Percentiles rank a stretch among this genome's conserved stretches.
These are phyloP conservation scores for Uromys caudimaculatus DNA, from an alignment of 2,797 vertebrate species.

Conservation along the genomic window DNA sequence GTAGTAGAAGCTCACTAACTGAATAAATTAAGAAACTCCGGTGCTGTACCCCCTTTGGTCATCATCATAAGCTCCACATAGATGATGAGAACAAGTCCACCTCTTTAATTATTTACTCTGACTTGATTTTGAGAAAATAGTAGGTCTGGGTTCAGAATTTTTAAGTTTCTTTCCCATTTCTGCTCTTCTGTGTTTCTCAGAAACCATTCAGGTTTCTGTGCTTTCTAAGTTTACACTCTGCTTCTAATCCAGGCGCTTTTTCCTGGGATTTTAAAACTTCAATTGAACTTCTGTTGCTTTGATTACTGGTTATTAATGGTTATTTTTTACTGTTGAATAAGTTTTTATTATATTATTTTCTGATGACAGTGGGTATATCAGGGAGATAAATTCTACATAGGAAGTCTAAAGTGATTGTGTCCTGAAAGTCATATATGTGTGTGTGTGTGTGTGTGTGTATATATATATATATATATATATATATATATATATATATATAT, in stretches of 20 bases:
- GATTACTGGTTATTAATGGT: not conserved
- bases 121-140: not conserved
- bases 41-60: not conserved
- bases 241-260: not conserved
- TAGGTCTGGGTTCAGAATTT: not conserved
- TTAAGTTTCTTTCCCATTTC: not conserved
- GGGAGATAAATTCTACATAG: not conserved
- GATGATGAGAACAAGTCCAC: not conserved
- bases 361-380: not conserved
- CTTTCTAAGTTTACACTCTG: accelerated
- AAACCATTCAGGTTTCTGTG: not conserved
- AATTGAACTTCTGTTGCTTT: not conserved
- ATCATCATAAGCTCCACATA: not conserved
- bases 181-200: not conserved
- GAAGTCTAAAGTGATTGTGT: not conserved
- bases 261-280: not conserved
- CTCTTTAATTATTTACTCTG: not conserved
- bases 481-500: too few species aligned
- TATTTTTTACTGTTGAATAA: not conserved
- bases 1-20: not conserved
- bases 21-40: not conserved
- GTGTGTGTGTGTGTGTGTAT: too few species aligned
- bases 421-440: too few species aligned
- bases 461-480: not conserved
- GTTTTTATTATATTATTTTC: not conserved